These are phyloP conservation scores for Psittacus erithacus DNA, from an alignment of 2,113 vertebrate species.

Conservation along the genomic window DNA sequence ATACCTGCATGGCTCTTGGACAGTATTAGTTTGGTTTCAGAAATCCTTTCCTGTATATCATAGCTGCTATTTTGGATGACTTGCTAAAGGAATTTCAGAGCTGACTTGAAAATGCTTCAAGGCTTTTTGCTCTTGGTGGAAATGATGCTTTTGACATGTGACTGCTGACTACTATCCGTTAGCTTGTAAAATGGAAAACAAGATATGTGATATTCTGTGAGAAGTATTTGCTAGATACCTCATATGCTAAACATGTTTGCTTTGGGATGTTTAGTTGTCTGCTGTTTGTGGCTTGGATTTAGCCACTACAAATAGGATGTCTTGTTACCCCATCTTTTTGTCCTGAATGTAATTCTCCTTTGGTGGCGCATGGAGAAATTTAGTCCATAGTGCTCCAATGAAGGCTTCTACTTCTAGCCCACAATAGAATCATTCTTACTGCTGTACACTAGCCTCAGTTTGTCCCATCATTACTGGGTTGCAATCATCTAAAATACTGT, in stretches of 20 bases:
- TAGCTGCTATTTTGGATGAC: background rate
- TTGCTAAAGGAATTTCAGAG: background rate
- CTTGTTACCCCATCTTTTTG: background rate
- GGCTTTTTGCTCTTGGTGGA: background rate
- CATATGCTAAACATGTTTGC: rapidly evolving
- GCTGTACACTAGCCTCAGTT: background rate
- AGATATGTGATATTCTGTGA: background rate
- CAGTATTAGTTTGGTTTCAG: background rate
- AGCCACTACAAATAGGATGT: background rate
- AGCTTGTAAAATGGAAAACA: background rate
- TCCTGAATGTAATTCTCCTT: background rate
- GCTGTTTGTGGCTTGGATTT: background rate
- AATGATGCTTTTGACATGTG: background rate
- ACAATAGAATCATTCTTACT: background rate
- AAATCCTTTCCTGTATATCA: background rate
- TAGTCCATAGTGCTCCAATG: background rate
- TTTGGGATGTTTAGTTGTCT: background rate
- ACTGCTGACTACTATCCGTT: background rate
- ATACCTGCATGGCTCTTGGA: background rate
- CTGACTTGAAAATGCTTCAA: background rate
- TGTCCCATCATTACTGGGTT: background rate
- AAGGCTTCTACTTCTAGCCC: background rate
- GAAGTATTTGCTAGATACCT: background rate
- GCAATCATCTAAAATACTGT: background rate
- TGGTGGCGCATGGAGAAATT: background rate